Conservation (phyloP, 2,888 invertebrate genomes). For the Eulithis testata region DNA sequence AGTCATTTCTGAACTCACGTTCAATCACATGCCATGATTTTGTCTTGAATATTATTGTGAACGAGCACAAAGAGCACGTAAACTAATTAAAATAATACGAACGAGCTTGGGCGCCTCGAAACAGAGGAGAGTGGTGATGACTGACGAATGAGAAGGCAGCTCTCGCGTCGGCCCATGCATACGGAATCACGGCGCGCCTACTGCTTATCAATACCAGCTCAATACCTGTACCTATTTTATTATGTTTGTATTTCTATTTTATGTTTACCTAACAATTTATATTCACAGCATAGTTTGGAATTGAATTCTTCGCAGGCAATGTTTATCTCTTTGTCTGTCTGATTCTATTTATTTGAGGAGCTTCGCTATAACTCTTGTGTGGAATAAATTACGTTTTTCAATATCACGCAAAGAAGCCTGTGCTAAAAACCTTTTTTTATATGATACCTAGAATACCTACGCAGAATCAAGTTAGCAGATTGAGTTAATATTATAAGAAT, state of each 20-base stretch:
- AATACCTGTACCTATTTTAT: background rate
- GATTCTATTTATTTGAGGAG: background rate
- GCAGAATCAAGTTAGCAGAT: too few species aligned
- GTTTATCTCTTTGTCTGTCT: background rate
- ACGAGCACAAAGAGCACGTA: background rate
- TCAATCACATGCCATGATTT: background rate
- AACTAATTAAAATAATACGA: slow-evolving; percentile 6
- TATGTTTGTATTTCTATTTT: background rate
- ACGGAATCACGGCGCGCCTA: background rate
- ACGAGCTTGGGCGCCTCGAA: background rate
- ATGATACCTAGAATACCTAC: too few species aligned
- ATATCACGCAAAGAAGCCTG: too few species aligned
- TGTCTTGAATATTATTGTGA: background rate
- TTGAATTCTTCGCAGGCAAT: background rate
- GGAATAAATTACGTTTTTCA: too few species aligned
- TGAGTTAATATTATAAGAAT: too few species aligned
- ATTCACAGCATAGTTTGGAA: background rate
- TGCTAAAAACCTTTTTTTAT: too few species aligned
- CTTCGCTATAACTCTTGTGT: too few species aligned
- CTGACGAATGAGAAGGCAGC: background rate
- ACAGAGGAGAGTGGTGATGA: background rate
- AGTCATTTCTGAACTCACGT: background rate
- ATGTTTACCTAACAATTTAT: background rate
- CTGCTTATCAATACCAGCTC: background rate
- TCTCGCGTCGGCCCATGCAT: background rate